Evolutionary conservation across 2,797 vertebrate genomes (phyloP).

Genomic region (Echiichthys vipera): DNA sequence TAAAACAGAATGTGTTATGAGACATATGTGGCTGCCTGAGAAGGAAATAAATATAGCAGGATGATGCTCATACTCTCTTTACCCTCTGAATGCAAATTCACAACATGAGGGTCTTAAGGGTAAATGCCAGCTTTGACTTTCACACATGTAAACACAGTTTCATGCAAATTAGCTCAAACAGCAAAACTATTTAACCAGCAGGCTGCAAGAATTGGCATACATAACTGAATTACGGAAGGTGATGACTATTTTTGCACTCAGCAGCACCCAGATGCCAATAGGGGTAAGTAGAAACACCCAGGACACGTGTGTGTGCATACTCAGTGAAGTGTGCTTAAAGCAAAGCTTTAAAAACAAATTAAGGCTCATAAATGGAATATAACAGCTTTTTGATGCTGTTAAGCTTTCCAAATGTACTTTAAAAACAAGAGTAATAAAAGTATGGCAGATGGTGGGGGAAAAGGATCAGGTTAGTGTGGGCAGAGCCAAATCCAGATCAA

Average conservation of each 20-base stretch:
- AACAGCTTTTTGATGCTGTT: conserved; percentile 28
- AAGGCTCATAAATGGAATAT: conserved; percentile 3
- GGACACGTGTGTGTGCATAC: neutral
- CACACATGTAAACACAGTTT: conserved; percentile 45
- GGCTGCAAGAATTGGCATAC: conserved; percentile 18
- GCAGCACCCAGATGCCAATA: conserved; percentile 12
- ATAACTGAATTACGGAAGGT: neutral
- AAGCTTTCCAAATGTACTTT: conserved; percentile 45
- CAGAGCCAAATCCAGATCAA: conserved; percentile 78
- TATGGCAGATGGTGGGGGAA: conserved; percentile 67
- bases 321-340: conserved; percentile 13
- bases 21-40: conserved; percentile 28
- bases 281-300: neutral
- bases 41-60: conserved; percentile 25
- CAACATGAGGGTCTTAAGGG: conserved; percentile 19
- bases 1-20: conserved; percentile 30
- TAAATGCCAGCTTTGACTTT: conserved; percentile 52
- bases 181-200: conserved; percentile 15
- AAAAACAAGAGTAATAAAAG: conserved; percentile 58
- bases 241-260: conserved; percentile 14
- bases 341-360: conserved; percentile 22
- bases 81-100: conserved; percentile 33
- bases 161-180: conserved; percentile 36
- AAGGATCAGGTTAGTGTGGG: conserved; percentile 60
- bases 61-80: conserved; percentile 33